A percentile compares a stretch with the other conserved stretches of the same genome.
Evolutionary conservation across 2,797 vertebrate species (phyloP).

Genomic region (Chanos chanos): DNA sequence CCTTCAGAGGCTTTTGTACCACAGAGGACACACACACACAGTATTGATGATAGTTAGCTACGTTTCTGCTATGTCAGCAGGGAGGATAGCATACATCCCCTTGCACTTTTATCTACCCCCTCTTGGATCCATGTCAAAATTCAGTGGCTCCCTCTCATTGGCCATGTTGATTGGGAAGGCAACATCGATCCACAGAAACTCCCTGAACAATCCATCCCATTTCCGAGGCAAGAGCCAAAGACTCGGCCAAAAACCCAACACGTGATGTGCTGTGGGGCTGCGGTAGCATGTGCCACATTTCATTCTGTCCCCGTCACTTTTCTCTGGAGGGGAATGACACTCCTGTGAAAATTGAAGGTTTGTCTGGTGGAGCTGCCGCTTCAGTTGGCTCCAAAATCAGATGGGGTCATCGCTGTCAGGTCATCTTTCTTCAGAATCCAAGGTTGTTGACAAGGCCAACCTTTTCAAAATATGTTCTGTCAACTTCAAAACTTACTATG

Average conservation of each 20-base stretch:
- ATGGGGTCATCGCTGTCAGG: background rate
- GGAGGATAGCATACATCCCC: background rate
- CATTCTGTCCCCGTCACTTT: conserved; percentile 4
- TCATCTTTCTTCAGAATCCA: background rate
- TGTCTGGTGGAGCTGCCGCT: background rate
- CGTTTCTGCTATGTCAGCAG: conserved; percentile 20
- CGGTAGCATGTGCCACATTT: background rate
- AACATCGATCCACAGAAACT: background rate
- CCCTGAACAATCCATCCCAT: too few species aligned
- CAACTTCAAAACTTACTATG: too few species aligned
- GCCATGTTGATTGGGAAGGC: background rate
- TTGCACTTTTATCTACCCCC: background rate
- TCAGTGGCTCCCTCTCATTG: background rate
- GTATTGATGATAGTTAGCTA: conserved; percentile 19
- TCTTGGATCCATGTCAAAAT: background rate
- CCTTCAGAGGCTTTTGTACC: conserved; percentile 11
- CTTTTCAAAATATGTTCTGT: too few species aligned
- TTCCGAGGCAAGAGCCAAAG: too few species aligned
- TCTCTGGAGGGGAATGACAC: background rate
- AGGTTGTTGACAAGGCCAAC: too few species aligned
- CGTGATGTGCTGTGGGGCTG: too few species aligned
- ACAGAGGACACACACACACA: background rate
- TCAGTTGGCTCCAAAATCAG: background rate
- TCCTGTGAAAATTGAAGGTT: background rate
- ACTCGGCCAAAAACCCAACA: too few species aligned